These are phyloP conservation scores for Notarius quadriscutis DNA, from an alignment of 2,113 vertebrate genomes.

Conservation along the genomic window DNA sequence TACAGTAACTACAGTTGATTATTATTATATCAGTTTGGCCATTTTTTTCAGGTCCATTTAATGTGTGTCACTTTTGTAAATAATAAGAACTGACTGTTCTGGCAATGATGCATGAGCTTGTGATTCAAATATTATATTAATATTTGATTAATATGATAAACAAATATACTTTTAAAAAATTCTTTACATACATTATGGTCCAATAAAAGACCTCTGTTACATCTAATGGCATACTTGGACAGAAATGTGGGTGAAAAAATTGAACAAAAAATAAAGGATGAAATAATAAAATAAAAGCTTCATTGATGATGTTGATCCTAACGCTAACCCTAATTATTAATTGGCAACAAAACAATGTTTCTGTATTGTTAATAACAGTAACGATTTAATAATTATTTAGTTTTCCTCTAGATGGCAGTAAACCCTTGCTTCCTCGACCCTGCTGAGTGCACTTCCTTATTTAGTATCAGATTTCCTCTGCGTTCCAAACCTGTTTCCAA, in stretches of 20 bases:
- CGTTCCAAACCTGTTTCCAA: not conserved
- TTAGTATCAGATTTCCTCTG: not conserved
- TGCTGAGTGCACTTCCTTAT: not conserved
- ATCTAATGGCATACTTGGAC: not conserved
- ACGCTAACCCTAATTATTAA: not conserved
- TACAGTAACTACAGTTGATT: too few relatives aligned
- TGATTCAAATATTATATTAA: too few relatives aligned
- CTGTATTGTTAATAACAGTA: too few relatives aligned
- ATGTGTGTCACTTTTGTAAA: not conserved
- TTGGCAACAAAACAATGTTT: not conserved
- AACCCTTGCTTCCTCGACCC: not conserved
- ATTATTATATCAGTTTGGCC: not conserved
- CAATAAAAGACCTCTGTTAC: not conserved
- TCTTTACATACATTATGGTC: not conserved
- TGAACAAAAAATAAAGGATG: not conserved
- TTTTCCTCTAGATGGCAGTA: slow-evolving; percentile 32
- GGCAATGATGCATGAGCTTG: not conserved
- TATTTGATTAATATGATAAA: not conserved
- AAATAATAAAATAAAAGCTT: not conserved
- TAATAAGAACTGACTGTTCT: not conserved
- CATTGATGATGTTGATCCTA: not conserved
- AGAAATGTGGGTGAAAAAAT: not conserved
- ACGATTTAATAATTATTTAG: not conserved
- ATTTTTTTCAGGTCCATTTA: not conserved
- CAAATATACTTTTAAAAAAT: not conserved